Evolutionary conservation across 2,113 vertebrate genomes (phyloP), one percentile per base, ranked within the genome.

Genomic region (Ariopsis seemanni): DNA sequence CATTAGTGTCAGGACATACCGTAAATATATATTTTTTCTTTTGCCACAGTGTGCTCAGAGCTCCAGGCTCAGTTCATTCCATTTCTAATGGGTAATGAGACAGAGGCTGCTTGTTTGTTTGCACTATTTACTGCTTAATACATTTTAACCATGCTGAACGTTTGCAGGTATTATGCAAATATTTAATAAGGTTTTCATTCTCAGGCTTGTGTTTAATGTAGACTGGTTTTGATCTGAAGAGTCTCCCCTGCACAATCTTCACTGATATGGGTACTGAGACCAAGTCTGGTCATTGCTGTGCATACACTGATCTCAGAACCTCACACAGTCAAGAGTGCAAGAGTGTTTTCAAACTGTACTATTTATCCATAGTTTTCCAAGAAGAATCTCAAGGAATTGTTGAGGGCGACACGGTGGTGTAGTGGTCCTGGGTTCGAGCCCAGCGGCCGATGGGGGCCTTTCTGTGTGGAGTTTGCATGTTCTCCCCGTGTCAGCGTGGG

Each of bases 281-380:
- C 53, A 72, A 1, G n/a, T 79, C 69, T 78, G 42, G 55, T 48
- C 15, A 58, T 60, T 52, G 22, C 22, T 75, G 55, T 48, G 27
- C 9, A 57, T 15, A 27, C 60, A 55, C 42, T 79, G 60, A 50
- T 67, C 27, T 60, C 48, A 9, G 72, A 55, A 22, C 72, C 71
- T 88, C 79, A 84, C 75, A 86, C 85, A 25, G 42, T 42, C 42
- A 42, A 42, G 15, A 57, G 78, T 62, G 67, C 11, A 53, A 63
- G 12, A 30, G 11, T 57, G 82, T n/a, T 75, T 87, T 89, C 80
- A 83, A 52, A 85, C 81, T 57, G 80, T n/a, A 82, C 84, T 30
- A 84, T 89, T 75, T 69, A 27, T 62, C 69, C 72, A 88, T 42
- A 86, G 88, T 92, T 93, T 92, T 93, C 90, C 87, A 90, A 90